Conservation (phyloP, 92 coral and sea anemone genomes). For the Ricordea florida region DNA sequence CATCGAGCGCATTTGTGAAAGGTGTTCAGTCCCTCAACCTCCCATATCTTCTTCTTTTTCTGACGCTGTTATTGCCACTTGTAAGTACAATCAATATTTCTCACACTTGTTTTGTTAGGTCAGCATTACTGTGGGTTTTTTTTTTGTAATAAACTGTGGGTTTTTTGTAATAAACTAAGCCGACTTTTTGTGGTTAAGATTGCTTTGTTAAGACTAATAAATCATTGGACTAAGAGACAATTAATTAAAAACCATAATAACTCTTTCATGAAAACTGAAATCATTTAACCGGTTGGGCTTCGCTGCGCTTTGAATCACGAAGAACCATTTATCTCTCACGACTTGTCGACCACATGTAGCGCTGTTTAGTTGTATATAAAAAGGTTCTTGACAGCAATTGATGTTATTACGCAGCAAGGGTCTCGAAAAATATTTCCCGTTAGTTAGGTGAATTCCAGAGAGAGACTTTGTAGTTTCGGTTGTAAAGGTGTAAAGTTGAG, state of each 20-base stretch:
- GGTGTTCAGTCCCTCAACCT: constrained; percentile 44
- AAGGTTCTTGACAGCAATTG: too few species aligned
- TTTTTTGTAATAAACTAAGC: too few species aligned
- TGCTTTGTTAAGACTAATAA: background rate
- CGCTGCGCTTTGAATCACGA: background rate
- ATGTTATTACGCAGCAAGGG: too few species aligned
- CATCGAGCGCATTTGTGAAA: constrained; percentile 69
- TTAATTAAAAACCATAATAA: background rate
- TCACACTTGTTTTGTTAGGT: too few species aligned
- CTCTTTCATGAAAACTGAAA: background rate
- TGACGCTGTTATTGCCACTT: constrained; percentile 13
- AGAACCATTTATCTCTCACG: constrained; percentile 9
- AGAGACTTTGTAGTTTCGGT: too few species aligned
- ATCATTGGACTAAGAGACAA: background rate
- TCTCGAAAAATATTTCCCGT: too few species aligned
- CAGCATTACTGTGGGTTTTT: too few species aligned
- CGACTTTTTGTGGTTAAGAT: background rate
- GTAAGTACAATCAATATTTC: constrained; percentile 17
- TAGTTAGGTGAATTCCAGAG: too few species aligned
- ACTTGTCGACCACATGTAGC: background rate
- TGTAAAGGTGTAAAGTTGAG: too few species aligned
- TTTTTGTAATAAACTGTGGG: too few species aligned
- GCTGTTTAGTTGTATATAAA: too few species aligned
- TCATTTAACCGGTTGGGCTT: background rate
- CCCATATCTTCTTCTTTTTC: constrained; percentile 9